A percentile compares a stretch with the other conserved stretches of the same genome.
These are phyloP conservation scores for Silurus asotus DNA, from an alignment of 2,113 vertebrate genomes.

Conservation along the genomic window DNA sequence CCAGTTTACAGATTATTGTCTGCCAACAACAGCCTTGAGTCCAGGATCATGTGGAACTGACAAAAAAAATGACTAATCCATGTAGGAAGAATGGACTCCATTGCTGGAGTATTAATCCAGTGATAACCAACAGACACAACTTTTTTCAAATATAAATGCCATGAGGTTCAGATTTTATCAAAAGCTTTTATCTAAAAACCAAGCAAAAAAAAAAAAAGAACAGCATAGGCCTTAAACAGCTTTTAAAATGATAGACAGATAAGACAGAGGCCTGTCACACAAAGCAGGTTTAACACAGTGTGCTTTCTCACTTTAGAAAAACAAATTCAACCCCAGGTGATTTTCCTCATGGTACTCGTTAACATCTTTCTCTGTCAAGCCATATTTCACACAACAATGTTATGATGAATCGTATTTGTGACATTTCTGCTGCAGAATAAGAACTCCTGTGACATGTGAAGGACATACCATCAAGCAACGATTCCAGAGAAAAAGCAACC, in stretches of 20 bases:
- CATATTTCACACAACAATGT: background rate
- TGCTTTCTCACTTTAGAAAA: background rate
- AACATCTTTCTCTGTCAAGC: background rate
- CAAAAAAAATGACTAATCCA: background rate
- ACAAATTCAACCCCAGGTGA: background rate
- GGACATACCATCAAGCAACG: background rate
- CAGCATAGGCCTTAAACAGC: background rate
- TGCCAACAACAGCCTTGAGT: background rate
- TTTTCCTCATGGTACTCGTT: background rate
- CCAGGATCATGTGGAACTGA: background rate
- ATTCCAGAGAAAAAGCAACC: background rate
- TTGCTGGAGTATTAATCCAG: background rate
- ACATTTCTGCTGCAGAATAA: background rate
- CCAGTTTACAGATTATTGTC: background rate
- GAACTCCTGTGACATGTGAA: background rate
- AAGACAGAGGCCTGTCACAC: background rate
- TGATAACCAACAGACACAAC: background rate
- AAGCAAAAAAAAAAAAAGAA: background rate
- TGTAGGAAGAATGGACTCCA: background rate
- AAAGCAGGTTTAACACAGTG: background rate
- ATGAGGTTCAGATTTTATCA: background rate
- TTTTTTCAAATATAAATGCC: background rate
- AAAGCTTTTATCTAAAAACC: background rate
- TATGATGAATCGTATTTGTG: background rate
- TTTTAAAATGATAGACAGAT: background rate